These are phyloP conservation scores for Serranus cabrilla DNA, from an alignment of 2,797 vertebrate species.

Conservation along the genomic window DNA sequence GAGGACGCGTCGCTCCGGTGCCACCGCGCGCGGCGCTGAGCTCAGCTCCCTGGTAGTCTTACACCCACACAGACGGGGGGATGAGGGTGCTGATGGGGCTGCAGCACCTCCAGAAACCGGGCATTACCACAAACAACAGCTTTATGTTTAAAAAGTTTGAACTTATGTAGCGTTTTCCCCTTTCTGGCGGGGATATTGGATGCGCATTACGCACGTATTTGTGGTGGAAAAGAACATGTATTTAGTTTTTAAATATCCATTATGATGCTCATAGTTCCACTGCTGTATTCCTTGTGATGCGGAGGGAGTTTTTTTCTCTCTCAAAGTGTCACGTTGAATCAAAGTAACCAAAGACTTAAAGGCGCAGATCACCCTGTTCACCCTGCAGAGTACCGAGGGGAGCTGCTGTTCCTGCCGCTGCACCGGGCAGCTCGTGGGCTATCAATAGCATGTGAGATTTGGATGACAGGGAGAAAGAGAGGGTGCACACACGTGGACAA, in stretches of 20 bases:
- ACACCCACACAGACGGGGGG: not conserved
- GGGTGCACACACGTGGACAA: too few relatives aligned
- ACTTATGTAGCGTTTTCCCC: not conserved
- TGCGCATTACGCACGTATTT: too few relatives aligned
- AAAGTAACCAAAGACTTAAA: not conserved
- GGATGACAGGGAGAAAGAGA: too few relatives aligned
- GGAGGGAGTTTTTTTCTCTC: not conserved
- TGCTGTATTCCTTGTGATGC: not conserved
- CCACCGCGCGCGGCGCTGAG: constrained; percentile 36
- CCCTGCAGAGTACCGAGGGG: too few relatives aligned
- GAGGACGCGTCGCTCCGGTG: constrained; percentile 13
- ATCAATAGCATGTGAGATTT: too few relatives aligned
- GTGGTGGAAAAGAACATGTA: not conserved
- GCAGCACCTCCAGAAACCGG: accelerated
- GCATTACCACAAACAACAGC: not conserved
- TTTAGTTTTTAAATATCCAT: not conserved
- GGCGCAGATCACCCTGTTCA: too few relatives aligned
- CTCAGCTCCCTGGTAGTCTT: not conserved
- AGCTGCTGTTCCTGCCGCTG: too few relatives aligned
- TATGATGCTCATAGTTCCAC: too few relatives aligned
- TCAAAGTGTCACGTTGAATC: not conserved
- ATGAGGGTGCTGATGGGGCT: not conserved
- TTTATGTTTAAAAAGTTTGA: too few relatives aligned
- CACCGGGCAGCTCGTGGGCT: too few relatives aligned
- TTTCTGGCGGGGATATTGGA: not conserved